These are phyloP conservation scores for Dryobota labecula DNA, from an alignment of 2,888 invertebrate genomes.

Conservation along the genomic window DNA sequence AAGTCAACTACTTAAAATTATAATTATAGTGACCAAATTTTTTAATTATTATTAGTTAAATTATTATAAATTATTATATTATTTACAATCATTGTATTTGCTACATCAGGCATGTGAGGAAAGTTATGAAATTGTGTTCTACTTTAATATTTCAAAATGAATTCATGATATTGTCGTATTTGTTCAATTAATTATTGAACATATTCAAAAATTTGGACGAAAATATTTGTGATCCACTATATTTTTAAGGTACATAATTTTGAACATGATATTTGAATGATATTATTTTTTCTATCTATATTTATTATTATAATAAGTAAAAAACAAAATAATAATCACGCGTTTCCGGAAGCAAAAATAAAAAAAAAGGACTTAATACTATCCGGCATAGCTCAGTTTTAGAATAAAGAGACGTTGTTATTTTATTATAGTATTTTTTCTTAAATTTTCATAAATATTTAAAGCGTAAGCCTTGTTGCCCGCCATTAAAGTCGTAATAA, in stretches of 20 bases:
- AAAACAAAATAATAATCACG: slow-evolving; percentile 66
- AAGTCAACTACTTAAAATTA: not conserved
- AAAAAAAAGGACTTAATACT: slow-evolving; percentile 72
- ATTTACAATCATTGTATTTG: slow-evolving; percentile 58
- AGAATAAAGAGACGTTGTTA: slow-evolving; percentile 84
- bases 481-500: slow-evolving; percentile 69
- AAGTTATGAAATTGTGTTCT: slow-evolving; percentile 42
- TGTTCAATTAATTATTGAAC: slow-evolving; percentile 5
- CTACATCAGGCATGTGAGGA: slow-evolving; percentile 57
- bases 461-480: slow-evolving; percentile 79
- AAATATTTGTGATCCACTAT: slow-evolving; percentile 46
- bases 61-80: slow-evolving; percentile 26
- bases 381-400: slow-evolving; percentile 88
- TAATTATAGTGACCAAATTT: slow-evolving; percentile 28
- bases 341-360: slow-evolving; percentile 78
- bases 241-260: slow-evolving; percentile 61
- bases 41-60: slow-evolving; percentile 11
- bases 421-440: slow-evolving; percentile 66
- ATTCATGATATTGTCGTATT: slow-evolving; percentile 41
- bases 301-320: slow-evolving; percentile 62
- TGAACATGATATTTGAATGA: slow-evolving; percentile 60
- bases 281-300: slow-evolving; percentile 63
- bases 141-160: slow-evolving; percentile 45
- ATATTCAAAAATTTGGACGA: slow-evolving; percentile 29
- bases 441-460: slow-evolving; percentile 66